Base-by-base conservation (phyloP, 92 coral and sea anemone genomes). In the Paramuricea clavata region DNA sequence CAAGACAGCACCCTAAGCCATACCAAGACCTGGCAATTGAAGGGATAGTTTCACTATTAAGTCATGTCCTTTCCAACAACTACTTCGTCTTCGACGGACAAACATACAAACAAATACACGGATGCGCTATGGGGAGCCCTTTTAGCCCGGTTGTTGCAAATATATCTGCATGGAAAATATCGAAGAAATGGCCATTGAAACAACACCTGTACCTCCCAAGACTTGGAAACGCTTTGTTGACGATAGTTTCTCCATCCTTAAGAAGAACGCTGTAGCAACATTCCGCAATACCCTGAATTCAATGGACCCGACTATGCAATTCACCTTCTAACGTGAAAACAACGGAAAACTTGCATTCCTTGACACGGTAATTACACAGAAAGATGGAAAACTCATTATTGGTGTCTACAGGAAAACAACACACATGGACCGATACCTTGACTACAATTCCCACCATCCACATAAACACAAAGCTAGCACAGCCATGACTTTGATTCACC, bases 181-280 rank as follows among this genome's bases (percentile, higher is more conserved):
- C n/a, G n/a, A n/a, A n/a, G n/a, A n/a, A n/a, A n/a, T n/a, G n/a
- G 62, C 62, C 62, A 54, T 54, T 62, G 27, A 26, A 26, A 62
- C 13, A 26, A 16, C 70, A 0, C 13, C 70, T 0, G 21, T 19
- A 0, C 34, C 3, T 25, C 34, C 70, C 17, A 62, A 62, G 21
- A 2, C 17, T 3, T 26, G 70, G 70, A 62, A 62, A 31, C 36
- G 70, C 0, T 16, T 26, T 22, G 70, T 62, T 62, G 70, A 62
- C 70, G 70, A 62, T 31, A 62, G 70, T 9, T 31, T 62, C 21
- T 8, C 34, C 25, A 62, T 62, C 6, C 17, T 62, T 1, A 62
- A 62, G n/a, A 57, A 11, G 21, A 57, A 52, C 23, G 61, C 6
- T 13, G 61, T 52, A 13, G 2, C 3, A 13, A 52, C 61, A 52